Conservation (phyloP, 2,113 vertebrate species). For the Zosterops borbonicus region DNA sequence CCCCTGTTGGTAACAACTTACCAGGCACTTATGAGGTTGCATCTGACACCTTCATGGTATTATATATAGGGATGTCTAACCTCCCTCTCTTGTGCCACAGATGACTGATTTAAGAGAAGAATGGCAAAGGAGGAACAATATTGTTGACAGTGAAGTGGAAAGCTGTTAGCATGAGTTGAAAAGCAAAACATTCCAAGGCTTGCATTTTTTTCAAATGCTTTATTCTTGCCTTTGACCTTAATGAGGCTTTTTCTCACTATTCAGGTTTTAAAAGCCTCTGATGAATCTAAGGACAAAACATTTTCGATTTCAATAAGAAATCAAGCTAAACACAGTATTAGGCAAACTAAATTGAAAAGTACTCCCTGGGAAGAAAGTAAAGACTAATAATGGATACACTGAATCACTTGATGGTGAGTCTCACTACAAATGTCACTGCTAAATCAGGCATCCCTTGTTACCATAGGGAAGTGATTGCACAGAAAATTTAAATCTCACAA, state of each 20-base stretch:
- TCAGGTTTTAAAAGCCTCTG: slow-evolving; percentile 40
- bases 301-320: slow-evolving; percentile 38
- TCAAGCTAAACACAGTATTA: not conserved
- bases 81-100: not conserved
- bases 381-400: not conserved
- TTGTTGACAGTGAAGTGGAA: not conserved
- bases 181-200: not conserved
- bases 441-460: slow-evolving; percentile 59
- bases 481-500: slow-evolving; percentile 43
- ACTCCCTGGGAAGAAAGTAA: slow-evolving; percentile 1
- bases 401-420: slow-evolving; percentile 22
- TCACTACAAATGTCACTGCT: slow-evolving; percentile 45
- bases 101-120: not conserved
- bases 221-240: slow-evolving; percentile 43
- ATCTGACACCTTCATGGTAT: not conserved
- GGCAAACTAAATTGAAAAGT: slow-evolving; percentile 10
- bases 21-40: not conserved
- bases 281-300: slow-evolving; percentile 44
- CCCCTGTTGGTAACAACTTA: not conserved
- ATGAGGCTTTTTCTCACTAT: slow-evolving; percentile 5
- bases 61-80: not conserved
- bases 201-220: slow-evolving; percentile 17
- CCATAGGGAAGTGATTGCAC: not conserved
- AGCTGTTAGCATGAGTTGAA: not conserved
- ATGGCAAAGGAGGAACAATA: not conserved